phyloP scores from a whole-genome alignment of 2,113 vertebrate genomes.

The Nestor notabilis region DNA sequence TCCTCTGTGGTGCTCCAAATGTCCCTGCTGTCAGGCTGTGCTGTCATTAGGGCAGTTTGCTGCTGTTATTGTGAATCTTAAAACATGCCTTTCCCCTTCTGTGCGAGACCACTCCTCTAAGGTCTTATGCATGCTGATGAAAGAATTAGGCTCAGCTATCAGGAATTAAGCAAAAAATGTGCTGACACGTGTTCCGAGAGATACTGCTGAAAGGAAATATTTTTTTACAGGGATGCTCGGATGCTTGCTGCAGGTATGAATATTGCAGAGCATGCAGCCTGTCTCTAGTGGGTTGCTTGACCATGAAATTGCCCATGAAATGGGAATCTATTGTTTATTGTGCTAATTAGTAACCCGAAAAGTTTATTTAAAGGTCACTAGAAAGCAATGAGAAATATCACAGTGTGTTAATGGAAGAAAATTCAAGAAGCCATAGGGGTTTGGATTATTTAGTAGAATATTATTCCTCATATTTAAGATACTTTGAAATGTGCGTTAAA shows the following conservation, averaged over 20 bases:
- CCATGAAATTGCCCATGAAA: neutral
- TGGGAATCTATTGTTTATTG: neutral
- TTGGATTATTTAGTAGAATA: neutral
- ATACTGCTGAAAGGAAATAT: neutral
- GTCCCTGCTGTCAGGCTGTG: neutral
- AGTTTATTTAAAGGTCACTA: constrained; percentile 22
- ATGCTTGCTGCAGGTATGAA: neutral
- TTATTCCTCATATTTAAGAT: constrained; percentile 2
- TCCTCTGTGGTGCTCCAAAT: neutral
- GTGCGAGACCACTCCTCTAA: neutral
- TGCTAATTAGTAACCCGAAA: neutral
- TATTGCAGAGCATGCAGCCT: neutral
- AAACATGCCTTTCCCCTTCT: neutral
- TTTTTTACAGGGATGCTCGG: neutral
- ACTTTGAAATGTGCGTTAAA: neutral
- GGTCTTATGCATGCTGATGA: neutral
- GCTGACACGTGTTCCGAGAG: neutral
- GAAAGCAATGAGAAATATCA: neutral
- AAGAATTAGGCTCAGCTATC: neutral
- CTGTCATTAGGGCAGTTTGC: neutral
- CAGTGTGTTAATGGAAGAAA: neutral
- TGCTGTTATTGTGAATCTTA: neutral
- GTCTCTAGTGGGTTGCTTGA: neutral
- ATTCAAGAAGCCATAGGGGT: neutral
- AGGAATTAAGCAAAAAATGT: neutral